Conservation (phyloP, 2,797 vertebrate species). For the Notolabrus celidotus region DNA sequence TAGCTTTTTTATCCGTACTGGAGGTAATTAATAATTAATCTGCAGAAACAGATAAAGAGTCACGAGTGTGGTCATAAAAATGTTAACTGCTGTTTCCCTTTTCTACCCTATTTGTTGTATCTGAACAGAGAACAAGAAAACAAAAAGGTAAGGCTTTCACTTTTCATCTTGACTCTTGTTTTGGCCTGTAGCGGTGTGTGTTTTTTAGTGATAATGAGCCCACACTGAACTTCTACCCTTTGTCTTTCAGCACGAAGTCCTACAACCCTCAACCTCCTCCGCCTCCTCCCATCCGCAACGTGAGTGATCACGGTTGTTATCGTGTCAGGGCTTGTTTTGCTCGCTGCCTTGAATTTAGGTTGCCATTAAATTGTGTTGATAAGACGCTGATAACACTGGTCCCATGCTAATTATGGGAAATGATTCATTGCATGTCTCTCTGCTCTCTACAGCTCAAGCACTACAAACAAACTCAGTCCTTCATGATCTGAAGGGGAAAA, state of each 20-base stretch:
- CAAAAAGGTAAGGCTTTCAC: conserved; percentile 68
- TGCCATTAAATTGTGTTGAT: conserved; percentile 36
- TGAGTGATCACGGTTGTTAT: conserved; percentile 74
- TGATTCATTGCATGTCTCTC: conserved; percentile 41
- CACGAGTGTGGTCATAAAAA: neutral
- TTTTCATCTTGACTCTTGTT: neutral
- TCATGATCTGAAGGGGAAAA: conserved; percentile 78
- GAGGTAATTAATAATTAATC: neutral
- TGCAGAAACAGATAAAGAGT: neutral
- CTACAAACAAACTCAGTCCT: conserved; percentile 84
- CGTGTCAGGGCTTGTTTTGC: conserved; percentile 33
- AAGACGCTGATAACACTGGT: conserved; percentile 36
- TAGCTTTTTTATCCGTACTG: too few relatives aligned
- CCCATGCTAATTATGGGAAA: conserved; percentile 47
- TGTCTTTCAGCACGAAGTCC: conserved; percentile 68
- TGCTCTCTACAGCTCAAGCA: conserved; percentile 75
- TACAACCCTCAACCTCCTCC: conserved; percentile 72
- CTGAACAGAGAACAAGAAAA: conserved; percentile 70
- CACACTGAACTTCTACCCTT: conserved; percentile 35
- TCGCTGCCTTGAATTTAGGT: conserved; percentile 25
- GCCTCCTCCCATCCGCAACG: conserved; percentile 73
- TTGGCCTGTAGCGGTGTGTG: neutral
- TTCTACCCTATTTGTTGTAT: conserved; percentile 26
- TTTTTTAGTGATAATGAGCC: conserved; percentile 16
- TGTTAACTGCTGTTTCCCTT: neutral